Conservation (phyloP, 2,888 invertebrate species). For the Rhagonycha lutea region DNA sequence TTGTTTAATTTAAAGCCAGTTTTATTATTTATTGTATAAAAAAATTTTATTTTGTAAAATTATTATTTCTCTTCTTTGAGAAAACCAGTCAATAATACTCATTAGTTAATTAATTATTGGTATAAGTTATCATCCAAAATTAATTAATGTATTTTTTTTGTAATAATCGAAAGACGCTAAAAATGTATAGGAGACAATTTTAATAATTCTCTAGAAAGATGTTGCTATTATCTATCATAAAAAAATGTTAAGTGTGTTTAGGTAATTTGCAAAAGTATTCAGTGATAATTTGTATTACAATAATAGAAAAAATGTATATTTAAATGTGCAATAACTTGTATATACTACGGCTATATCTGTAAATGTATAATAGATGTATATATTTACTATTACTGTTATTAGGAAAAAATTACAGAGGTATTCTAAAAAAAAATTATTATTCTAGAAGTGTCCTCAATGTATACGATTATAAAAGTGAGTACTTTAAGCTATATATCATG, state of each 20-base stretch:
- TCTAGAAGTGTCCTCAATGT: conserved; percentile 46
- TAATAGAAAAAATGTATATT: conserved; percentile 46
- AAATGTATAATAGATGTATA: conserved; percentile 55
- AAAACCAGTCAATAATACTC: conserved; percentile 52
- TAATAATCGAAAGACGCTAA: background rate
- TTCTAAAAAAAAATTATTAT: conserved; percentile 22
- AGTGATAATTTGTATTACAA: conserved; percentile 26
- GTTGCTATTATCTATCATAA: conserved; percentile 10
- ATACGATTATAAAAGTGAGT: conserved; percentile 45
- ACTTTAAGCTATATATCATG: conserved; percentile 26
- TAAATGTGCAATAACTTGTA: conserved; percentile 57
- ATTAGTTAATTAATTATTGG: conserved; percentile 18
- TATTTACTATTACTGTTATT: conserved; percentile 37
- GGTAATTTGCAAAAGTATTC: conserved; percentile 22
- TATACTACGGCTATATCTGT: conserved; percentile 50
- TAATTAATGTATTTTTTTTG: background rate
- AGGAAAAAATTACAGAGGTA: conserved; percentile 34
- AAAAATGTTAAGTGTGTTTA: conserved; percentile 11
- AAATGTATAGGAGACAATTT: background rate
- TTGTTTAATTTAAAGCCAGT: conserved; percentile 50
- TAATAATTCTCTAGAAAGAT: conserved; percentile 1
- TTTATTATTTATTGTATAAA: conserved; percentile 45
- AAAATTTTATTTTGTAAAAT: conserved; percentile 19
- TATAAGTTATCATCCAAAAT: background rate
- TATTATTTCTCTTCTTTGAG: conserved; percentile 21